phyloP scores from a whole-genome alignment of 1,140 invertebrate genomes.

The Teleogryllus occipitalis region DNA sequence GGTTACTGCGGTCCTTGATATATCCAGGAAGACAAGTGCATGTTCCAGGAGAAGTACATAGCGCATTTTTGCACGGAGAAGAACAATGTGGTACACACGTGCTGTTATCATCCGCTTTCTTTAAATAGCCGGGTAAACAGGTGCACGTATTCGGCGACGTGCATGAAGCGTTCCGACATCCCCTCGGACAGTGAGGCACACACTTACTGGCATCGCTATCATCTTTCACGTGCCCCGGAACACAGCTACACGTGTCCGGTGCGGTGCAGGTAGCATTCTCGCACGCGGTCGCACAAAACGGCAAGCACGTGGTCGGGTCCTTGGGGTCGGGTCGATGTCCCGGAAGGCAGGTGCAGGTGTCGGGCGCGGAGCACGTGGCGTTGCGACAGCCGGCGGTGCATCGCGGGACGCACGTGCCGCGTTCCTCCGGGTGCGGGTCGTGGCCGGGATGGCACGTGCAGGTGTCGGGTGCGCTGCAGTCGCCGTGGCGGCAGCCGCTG shows the following conservation, averaged over 20 bases:
- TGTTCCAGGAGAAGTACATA: slow-evolving; percentile 32
- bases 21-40: slow-evolving; percentile 36
- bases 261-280: slow-evolving; percentile 32
- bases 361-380: slow-evolving; percentile 40
- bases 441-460: slow-evolving; percentile 37
- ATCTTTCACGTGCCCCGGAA: slow-evolving; percentile 30
- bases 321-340: slow-evolving; percentile 39
- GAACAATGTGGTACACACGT: slow-evolving; percentile 22
- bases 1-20: slow-evolving; percentile 19
- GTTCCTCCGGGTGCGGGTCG: slow-evolving; percentile 25
- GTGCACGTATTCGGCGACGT: slow-evolving; percentile 30
- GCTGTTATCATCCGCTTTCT: slow-evolving; percentile 12
- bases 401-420: slow-evolving; percentile 33
- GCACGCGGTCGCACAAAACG: slow-evolving; percentile 36
- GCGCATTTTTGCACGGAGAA: slow-evolving; percentile 23
- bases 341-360: slow-evolving; percentile 48
- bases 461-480: slow-evolving; percentile 36
- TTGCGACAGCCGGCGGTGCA: slow-evolving; percentile 37
- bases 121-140: slow-evolving; percentile 29
- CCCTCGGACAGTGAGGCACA: slow-evolving; percentile 27
- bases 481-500: slow-evolving; percentile 33
- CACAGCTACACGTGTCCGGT: slow-evolving; percentile 35
- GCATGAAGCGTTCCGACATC: slow-evolving; percentile 31
- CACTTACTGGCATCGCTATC: slow-evolving; percentile 28
- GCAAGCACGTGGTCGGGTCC: slow-evolving; percentile 32